These are phyloP conservation scores for Bombylius major DNA, from an alignment of 2,888 invertebrate species.

Conservation along the genomic window DNA sequence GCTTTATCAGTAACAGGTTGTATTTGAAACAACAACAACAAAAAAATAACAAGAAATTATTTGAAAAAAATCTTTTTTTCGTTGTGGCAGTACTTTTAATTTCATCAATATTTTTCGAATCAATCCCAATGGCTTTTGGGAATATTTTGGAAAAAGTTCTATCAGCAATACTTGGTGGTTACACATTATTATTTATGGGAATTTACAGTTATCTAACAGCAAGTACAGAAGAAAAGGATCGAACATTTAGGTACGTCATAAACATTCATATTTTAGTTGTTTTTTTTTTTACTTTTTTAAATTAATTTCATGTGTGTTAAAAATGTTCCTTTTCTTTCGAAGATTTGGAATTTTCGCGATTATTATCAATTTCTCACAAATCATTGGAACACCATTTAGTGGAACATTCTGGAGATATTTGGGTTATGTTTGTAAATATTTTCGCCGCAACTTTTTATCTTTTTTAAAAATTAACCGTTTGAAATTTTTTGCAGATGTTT, in stretches of 20 bases:
- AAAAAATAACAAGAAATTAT: not conserved
- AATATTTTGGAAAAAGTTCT: slow-evolving; percentile 31
- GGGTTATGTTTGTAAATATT: slow-evolving; percentile 30
- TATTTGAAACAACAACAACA: slow-evolving; percentile 5
- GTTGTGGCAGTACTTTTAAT: slow-evolving; percentile 26
- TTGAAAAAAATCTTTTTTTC: not conserved
- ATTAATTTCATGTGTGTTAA: not conserved
- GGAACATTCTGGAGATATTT: slow-evolving; percentile 27
- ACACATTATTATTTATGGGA: slow-evolving; percentile 34
- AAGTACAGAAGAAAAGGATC: slow-evolving; percentile 32
- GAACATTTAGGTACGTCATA: slow-evolving; percentile 27
- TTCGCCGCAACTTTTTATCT: not conserved
- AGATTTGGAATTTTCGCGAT: slow-evolving; percentile 35
- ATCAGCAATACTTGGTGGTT: slow-evolving; percentile 32
- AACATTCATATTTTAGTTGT: not conserved
- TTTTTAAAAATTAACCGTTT: too few species aligned
- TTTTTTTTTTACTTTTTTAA: not conserved
- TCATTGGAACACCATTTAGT: slow-evolving; percentile 29
- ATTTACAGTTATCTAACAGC: slow-evolving; percentile 35
- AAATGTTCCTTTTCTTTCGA: not conserved
- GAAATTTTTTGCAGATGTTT: slow-evolving; percentile 23
- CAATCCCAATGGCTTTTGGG: slow-evolving; percentile 34
- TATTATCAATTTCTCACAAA: slow-evolving; percentile 28
- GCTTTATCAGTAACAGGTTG: slow-evolving; percentile 26
- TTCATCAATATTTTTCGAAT: slow-evolving; percentile 32